Evolutionary conservation across 2,113 vertebrate species (phyloP).

Genomic region (Numenius arquata): DNA sequence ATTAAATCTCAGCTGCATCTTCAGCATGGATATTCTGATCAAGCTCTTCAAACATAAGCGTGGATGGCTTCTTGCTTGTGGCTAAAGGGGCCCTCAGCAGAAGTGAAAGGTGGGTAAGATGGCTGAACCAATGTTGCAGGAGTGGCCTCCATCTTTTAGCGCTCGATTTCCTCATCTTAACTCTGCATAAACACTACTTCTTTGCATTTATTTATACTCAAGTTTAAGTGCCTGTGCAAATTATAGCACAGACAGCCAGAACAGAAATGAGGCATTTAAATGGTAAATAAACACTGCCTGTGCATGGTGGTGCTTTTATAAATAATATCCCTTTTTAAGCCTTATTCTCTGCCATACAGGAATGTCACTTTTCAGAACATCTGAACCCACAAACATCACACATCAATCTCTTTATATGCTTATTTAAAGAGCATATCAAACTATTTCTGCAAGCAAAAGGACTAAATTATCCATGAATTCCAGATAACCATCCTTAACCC

Average conservation of each 20-base stretch:
- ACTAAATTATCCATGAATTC: slow-evolving; percentile 62
- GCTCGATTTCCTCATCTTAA: slow-evolving; percentile 31
- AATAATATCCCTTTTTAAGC: slow-evolving; percentile 59
- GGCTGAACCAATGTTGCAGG: neutral
- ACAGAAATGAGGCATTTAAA: slow-evolving; percentile 67
- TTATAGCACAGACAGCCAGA: slow-evolving; percentile 69
- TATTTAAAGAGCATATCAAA: slow-evolving; percentile 55
- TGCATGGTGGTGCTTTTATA: slow-evolving; percentile 51
- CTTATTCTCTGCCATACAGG: slow-evolving; percentile 35
- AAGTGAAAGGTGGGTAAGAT: neutral
- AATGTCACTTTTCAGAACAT: slow-evolving; percentile 50
- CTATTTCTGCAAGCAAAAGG: slow-evolving; percentile 46
- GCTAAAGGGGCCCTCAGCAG: neutral
- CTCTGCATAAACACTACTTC: slow-evolving; percentile 43
- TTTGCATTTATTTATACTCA: slow-evolving; percentile 52
- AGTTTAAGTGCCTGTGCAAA: slow-evolving; percentile 71
- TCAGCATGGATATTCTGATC: neutral
- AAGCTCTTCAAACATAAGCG: neutral
- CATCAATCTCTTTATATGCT: slow-evolving; percentile 31
- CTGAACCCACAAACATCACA: slow-evolving; percentile 23
- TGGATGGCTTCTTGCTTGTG: neutral
- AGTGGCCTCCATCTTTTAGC: neutral
- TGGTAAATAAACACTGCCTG: slow-evolving; percentile 68
- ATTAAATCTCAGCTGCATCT: neutral
- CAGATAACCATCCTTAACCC: slow-evolving; percentile 13